phyloP scores from a whole-genome alignment of 1,140 invertebrate genomes.

The Odontomachus brunneus region DNA sequence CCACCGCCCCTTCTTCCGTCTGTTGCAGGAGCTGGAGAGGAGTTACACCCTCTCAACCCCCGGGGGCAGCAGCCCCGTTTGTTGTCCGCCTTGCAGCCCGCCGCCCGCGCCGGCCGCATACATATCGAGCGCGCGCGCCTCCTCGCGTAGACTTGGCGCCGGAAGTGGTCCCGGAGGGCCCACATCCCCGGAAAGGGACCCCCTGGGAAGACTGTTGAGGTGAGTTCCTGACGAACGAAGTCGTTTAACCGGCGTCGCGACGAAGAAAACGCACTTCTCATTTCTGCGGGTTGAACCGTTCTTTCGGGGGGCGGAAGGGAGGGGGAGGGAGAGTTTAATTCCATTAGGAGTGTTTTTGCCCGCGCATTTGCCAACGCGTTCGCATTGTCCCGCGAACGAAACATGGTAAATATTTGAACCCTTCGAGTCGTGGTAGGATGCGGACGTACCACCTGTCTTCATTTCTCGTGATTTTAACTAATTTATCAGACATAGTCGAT shows the following conservation, averaged over 20 bases:
- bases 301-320: neutral
- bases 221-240: slow-evolving; percentile 52
- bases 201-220: slow-evolving; percentile 80
- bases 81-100: slow-evolving; percentile 79
- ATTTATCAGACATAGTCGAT: too few species aligned
- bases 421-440: too few species aligned
- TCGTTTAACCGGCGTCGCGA: neutral
- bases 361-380: neutral
- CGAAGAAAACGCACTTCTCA: slow-evolving; percentile 16
- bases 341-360: slow-evolving; percentile 48
- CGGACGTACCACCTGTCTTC: too few species aligned
- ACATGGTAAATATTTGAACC: too few species aligned
- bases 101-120: slow-evolving; percentile 80
- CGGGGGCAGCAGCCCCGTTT: slow-evolving; percentile 78
- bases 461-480: too few species aligned
- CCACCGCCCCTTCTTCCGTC: slow-evolving; percentile 27
- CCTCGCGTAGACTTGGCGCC: slow-evolving; percentile 77
- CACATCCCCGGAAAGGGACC: slow-evolving; percentile 82
- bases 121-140: slow-evolving; percentile 82
- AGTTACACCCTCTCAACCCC: slow-evolving; percentile 80
- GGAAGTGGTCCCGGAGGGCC: slow-evolving; percentile 74
- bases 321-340: slow-evolving; percentile 30
- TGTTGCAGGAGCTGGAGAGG: slow-evolving; percentile 79
- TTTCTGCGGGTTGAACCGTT: slow-evolving; percentile 39
- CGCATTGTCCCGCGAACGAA: slow-evolving; percentile 4